phyloP scores from a whole-genome alignment of 2,113 vertebrate genomes.

The Platysternon megacephalum region DNA sequence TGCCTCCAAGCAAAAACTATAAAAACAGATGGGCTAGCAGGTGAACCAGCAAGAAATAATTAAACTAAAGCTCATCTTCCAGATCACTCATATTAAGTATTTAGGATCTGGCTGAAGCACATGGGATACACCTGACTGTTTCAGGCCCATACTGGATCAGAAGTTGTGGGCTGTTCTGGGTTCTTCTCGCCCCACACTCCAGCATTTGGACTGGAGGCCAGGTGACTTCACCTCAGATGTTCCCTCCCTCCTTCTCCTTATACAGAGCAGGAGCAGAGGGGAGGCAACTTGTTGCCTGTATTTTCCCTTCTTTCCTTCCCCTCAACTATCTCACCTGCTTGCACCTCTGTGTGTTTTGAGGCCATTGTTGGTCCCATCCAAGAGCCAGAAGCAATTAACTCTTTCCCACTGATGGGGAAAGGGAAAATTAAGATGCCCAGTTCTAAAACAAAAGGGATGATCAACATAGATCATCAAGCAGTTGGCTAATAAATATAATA shows the following conservation, averaged over 20 bases:
- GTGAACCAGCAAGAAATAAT: constrained; percentile 66
- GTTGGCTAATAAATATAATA: not conserved
- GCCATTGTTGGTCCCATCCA: constrained; percentile 8
- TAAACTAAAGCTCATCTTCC: constrained; percentile 48
- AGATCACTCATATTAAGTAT: constrained; percentile 41
- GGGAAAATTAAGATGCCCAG: not conserved
- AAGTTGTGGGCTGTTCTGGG: not conserved
- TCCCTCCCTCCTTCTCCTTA: not conserved
- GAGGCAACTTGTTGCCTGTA: not conserved
- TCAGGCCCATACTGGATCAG: not conserved
- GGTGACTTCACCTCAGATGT: constrained; percentile 27
- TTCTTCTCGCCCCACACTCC: not conserved
- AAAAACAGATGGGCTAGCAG: constrained; percentile 72
- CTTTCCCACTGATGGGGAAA: not conserved
- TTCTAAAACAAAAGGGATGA: not conserved
- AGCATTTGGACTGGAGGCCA: constrained; percentile 12
- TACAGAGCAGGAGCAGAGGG: not conserved
- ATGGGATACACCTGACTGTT: constrained; percentile 25
- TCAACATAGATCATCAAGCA: not conserved
- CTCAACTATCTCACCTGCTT: constrained; percentile 42
- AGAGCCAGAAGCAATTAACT: constrained; percentile 37
- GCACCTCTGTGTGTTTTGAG: not conserved
- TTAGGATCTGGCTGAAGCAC: constrained; percentile 52
- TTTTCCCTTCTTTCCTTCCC: not conserved
- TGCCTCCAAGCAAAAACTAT: constrained; percentile 56